Base-by-base conservation (phyloP, 2,113 vertebrate species). In the Centrocercus urophasianus region DNA sequence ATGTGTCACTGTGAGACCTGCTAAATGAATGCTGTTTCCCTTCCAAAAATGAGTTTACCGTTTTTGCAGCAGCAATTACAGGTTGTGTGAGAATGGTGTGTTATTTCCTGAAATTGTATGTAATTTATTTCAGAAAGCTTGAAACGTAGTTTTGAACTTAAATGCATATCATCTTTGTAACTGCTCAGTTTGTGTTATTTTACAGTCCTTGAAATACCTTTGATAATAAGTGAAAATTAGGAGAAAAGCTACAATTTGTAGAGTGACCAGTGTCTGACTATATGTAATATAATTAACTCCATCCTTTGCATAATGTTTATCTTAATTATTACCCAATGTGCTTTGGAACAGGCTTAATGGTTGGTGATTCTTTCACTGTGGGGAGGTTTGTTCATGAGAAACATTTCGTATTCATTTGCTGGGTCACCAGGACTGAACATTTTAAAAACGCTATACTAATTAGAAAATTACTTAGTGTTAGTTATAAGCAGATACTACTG, bases 181-280 rank as follows among this genome's bases (percentile, higher is more conserved):
- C 81, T 97, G 70, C 94, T 97, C 90, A 83, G 96, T 95, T 97
- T 88, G 70, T 92, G 80, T 93, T 93, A 95, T 98, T 98, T 96
- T 91, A 75, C 88, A 84, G 85, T 93, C 90, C 52, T 88, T 97
- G 93, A 97, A 98, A 97, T 98, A 98, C 92, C 78, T 96, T 98
- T 97, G 96, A 98, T 98, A 97, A 95, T 96, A 97, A 97, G 98
- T 98, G 98, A 84, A 97, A 98, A 98, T 98, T 98, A 97, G 75
- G 92, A 79, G 93, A 97, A 98, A 98, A 98, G 98, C 98, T 98
- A 97, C 96, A 97, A 97, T 95, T 97, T 97, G 93, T 94, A 90
- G 96, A 95, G 92, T 98, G 97, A 97, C 98, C 97, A 75, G 76
- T 95, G 88, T 90, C 96, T 97, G 94, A 96, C 97, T 97, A 93